Base-by-base conservation (phyloP, 35 echinoderm and acorn worm genomes). In the Hemicentrotus pulcherrimus region DNA sequence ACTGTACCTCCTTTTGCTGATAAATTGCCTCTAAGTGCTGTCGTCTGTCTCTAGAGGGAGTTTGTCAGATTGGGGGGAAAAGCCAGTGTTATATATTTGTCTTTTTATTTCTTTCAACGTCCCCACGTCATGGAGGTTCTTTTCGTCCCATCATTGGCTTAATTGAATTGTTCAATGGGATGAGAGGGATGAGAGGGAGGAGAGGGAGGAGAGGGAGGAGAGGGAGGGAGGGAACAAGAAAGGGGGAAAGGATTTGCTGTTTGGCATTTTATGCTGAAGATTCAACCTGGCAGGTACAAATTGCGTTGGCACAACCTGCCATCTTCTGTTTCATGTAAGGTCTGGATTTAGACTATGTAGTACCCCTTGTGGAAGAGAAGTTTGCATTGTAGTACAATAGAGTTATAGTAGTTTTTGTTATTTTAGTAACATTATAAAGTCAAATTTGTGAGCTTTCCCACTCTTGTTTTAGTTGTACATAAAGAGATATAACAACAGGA, bases 1-100 rank as follows among this genome's bases (percentile, higher is more conserved):
- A 78, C 65, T 78, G 65, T n/a, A 28, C 65, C 65, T 78, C 65
- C 28, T 78, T 78, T 78, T 78, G 28, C 65, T 22, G 22, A 78
- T 78, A 78, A 78, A 78, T 78, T 78, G 65, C 65, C 65, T 78
- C 65, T 78, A 78, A 78, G 65, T 78, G 65, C 65, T 78, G 65
- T 28, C 19, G 22, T 7, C 7, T 15, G 65, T 78, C 65, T 78
- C 65, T 28, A 78, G 65, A 28, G 65, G 65, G 65, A 28, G 65
- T 28, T 14, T n/a, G 19, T 78, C 65, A 28, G 22, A 78, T 78
- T 59, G 11, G 65, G 18, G 50, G 65, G 4, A 78, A 78, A 78
- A 8, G 19, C 22, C 28, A n/a, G 65, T 28, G 65, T 78, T 78
- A 78, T 78, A 22, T 78, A 78, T 78, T 28, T 78, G 65, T 78